phyloP scores from a whole-genome alignment of 2,888 invertebrate genomes.

The Dinocampus coccinellae region DNA sequence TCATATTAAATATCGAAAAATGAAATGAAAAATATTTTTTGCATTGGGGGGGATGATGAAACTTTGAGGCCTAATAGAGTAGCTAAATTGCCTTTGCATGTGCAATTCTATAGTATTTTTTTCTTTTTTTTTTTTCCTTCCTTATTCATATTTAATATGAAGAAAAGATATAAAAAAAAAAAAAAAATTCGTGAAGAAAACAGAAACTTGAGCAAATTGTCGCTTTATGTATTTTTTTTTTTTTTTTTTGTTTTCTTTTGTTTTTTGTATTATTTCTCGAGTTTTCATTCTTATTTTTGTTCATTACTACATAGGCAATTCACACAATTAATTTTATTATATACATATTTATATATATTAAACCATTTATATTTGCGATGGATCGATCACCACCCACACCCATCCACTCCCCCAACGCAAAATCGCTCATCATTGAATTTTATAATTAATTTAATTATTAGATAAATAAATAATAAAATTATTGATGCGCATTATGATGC shows the following conservation, averaged over 20 bases:
- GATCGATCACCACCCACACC: too few species aligned
- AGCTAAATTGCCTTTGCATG: constrained; percentile 11
- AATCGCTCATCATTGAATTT: not conserved
- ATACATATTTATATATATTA: not conserved
- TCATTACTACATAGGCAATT: not conserved
- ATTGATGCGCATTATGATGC: not conserved
- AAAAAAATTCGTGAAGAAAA: not conserved
- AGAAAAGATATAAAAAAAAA: not conserved
- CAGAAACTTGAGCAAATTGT: not conserved
- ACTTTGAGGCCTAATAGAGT: not conserved
- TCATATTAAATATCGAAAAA: not conserved
- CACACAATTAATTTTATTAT: not conserved
- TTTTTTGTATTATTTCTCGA: not conserved
- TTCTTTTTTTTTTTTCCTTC: not conserved
- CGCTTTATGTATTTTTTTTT: not conserved
- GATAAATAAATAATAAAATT: not conserved
- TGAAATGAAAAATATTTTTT: not conserved
- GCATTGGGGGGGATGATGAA: not conserved
- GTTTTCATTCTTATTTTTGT: not conserved
- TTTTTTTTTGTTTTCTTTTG: not conserved
- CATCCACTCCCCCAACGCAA: not conserved
- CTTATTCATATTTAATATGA: not conserved
- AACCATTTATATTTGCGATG: not conserved
- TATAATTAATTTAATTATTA: not conserved
- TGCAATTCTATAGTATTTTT: not conserved